phyloP scores from a whole-genome alignment of 2,113 vertebrate species.

The Vulpes vulpes region DNA sequence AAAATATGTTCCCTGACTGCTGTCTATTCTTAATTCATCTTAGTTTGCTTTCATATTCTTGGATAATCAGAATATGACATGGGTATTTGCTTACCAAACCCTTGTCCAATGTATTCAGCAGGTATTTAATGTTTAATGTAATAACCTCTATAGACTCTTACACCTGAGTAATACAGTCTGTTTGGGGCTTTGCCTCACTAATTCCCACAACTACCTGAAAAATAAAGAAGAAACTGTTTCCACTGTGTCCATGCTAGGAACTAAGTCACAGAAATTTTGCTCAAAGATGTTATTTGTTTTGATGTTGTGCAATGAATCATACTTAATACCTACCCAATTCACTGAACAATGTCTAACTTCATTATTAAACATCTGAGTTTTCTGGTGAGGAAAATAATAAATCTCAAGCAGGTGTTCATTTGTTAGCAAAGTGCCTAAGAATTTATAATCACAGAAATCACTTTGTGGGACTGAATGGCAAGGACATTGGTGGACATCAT shows the following conservation, averaged over 20 bases:
- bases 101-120: neutral
- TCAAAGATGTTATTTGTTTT: neutral
- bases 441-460: neutral
- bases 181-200: neutral
- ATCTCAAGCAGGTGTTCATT: neutral
- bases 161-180: neutral
- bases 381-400: neutral
- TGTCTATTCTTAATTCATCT: neutral
- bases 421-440: neutral
- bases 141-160: neutral
- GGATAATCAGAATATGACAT: neutral
- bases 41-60: neutral
- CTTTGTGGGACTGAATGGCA: neutral
- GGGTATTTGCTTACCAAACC: neutral
- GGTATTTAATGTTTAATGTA: neutral
- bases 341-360: neutral
- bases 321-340: neutral
- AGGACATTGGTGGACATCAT: neutral
- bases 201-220: neutral
- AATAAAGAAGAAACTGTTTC: neutral
- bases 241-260: neutral
- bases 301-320: neutral
- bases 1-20: neutral
- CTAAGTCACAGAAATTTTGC: neutral
- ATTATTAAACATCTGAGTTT: neutral